A percentile compares a stretch with the other conserved stretches of the same genome.
These are phyloP conservation scores for Centrocercus urophasianus DNA, from an alignment of 2,113 vertebrate species.

Conservation along the genomic window DNA sequence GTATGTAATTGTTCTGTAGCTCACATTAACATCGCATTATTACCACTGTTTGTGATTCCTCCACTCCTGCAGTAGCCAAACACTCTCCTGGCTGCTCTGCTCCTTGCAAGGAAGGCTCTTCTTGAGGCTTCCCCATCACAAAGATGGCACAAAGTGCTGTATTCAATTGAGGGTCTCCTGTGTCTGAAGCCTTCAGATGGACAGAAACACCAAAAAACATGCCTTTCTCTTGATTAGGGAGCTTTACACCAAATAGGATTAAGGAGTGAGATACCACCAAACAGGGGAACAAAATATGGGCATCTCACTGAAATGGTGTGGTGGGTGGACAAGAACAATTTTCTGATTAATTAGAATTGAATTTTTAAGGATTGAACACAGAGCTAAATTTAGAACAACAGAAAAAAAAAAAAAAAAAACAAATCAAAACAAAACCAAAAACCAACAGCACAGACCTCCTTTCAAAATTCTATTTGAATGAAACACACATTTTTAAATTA, in stretches of 20 bases:
- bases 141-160: not conserved
- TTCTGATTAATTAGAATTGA: not conserved
- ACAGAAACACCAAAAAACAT: slow-evolving; percentile 22
- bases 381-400: not conserved
- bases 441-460: not conserved
- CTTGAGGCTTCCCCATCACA: not conserved
- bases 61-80: not conserved
- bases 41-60: slow-evolving; percentile 49
- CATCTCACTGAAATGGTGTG: not conserved
- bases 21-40: slow-evolving; percentile 68
- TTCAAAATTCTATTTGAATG: not conserved
- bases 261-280: slow-evolving; percentile 5
- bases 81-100: slow-evolving; percentile 10
- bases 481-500: not conserved
- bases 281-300: not conserved
- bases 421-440: not conserved
- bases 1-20: slow-evolving; percentile 73
- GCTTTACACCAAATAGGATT: slow-evolving; percentile 50
- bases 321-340: not conserved
- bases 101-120: slow-evolving; percentile 13
- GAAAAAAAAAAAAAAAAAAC: too few relatives aligned
- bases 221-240: slow-evolving; percentile 52
- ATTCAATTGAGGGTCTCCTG: slow-evolving; percentile 49
- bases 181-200: slow-evolving; percentile 2
- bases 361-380: not conserved